Conservation (phyloP, 2,797 vertebrate species). For the Sciurus vulgaris region DNA sequence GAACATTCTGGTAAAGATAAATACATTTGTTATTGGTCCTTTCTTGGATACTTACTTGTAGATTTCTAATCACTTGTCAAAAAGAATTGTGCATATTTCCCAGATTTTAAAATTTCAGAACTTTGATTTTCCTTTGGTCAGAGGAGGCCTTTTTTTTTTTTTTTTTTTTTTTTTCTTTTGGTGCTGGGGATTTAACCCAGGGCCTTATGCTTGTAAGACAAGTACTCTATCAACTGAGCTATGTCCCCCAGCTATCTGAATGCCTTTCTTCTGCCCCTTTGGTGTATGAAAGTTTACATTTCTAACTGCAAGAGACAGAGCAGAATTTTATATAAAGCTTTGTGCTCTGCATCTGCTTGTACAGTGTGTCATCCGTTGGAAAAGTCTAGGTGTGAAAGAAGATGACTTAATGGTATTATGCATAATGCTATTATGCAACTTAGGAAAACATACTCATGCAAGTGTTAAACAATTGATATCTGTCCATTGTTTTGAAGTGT, state of each 20-base stretch:
- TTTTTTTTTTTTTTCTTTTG: too few species aligned
- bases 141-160: too few species aligned
- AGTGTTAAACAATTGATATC: not conserved
- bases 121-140: not conserved
- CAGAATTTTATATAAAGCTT: not conserved
- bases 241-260: too few species aligned
- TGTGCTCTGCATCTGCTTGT: not conserved
- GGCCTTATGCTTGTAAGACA: too few species aligned
- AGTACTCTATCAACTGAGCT: too few species aligned
- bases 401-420: not conserved
- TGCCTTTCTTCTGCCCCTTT: not conserved
- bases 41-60: not conserved
- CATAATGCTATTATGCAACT: not conserved
- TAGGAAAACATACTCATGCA: not conserved
- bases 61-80: not conserved
- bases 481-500: not conserved
- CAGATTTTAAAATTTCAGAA: not conserved
- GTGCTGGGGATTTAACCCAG: too few species aligned
- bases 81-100: not conserved
- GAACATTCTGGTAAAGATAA: not conserved
- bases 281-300: not conserved
- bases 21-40: not conserved
- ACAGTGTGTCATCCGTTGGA: not conserved
- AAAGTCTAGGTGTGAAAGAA: not conserved
- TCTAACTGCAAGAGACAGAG: not conserved